These are phyloP conservation scores for Tubiluchus corallicola DNA, from an alignment of 2,888 invertebrate species.

Conservation along the genomic window DNA sequence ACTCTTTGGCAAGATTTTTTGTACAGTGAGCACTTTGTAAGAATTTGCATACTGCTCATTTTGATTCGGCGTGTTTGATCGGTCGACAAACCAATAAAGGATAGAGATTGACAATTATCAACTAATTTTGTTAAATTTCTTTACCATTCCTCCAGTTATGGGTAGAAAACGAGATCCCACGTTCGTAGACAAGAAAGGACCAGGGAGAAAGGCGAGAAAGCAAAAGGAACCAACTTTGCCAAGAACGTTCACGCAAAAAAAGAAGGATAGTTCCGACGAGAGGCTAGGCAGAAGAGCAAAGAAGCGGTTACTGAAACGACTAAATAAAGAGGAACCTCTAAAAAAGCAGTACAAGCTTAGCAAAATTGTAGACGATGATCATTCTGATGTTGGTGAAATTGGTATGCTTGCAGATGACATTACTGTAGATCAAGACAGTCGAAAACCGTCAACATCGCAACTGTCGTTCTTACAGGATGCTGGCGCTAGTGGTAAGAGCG, in stretches of 20 bases:
- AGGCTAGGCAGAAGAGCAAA: conserved; percentile 8
- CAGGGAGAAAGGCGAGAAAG: conserved; percentile 67
- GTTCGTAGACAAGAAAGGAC: conserved; percentile 45
- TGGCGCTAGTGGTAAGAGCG: too few relatives aligned
- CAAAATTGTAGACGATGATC: too few relatives aligned
- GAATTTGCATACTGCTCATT: too few relatives aligned
- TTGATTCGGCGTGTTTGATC: too few relatives aligned
- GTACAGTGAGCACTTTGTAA: too few relatives aligned
- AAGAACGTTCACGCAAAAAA: conserved; percentile 2
- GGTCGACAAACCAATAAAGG: too few relatives aligned
- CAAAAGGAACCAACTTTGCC: conserved; percentile 55
- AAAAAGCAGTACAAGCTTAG: too few relatives aligned
- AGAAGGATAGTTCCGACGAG: conserved; percentile 9
- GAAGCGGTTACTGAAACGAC: background rate
- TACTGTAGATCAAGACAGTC: conserved; percentile 10
- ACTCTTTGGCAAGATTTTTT: too few relatives aligned
- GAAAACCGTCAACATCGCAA: conserved; percentile 7
- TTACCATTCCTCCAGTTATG: too few relatives aligned
- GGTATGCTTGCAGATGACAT: conserved; percentile 12
- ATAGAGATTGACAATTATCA: too few relatives aligned
- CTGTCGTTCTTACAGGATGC: background rate
- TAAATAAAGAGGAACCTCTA: background rate
- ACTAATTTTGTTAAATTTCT: too few relatives aligned
- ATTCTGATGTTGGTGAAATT: too few relatives aligned
- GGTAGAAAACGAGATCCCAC: conserved; percentile 21